phyloP scores from a whole-genome alignment of 2,888 invertebrate species.

The Standfussiana lucernea region DNA sequence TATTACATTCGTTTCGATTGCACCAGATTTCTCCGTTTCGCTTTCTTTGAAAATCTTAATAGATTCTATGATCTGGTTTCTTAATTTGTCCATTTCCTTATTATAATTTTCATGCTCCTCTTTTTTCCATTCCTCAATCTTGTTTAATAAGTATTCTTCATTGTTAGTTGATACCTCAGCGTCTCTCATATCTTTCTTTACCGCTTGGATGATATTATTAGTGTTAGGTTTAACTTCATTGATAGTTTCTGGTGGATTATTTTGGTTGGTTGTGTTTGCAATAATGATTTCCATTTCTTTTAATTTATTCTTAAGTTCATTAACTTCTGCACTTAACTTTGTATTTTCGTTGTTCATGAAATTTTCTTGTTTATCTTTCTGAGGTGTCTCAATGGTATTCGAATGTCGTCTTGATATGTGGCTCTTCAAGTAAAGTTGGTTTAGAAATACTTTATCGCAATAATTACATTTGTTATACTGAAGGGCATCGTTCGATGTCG shows the following conservation, averaged over 20 bases:
- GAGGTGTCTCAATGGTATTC: slow-evolving; percentile 77
- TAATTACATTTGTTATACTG: slow-evolving; percentile 91
- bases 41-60: slow-evolving; percentile 81
- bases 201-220: slow-evolving; percentile 40
- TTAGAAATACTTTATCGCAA: slow-evolving; percentile 93
- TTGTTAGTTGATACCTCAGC: slow-evolving; percentile 80
- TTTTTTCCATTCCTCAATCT: slow-evolving; percentile 89
- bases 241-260: slow-evolving; percentile 44
- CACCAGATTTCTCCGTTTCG: slow-evolving; percentile 66
- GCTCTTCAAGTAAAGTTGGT: slow-evolving; percentile 91
- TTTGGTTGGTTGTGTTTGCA: slow-evolving; percentile 67
- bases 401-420: slow-evolving; percentile 92
- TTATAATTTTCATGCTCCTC: slow-evolving; percentile 89
- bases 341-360: slow-evolving; percentile 88
- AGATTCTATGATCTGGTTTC: slow-evolving; percentile 84
- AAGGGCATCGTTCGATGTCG: slow-evolving; percentile 77
- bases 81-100: slow-evolving; percentile 86
- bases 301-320: slow-evolving; percentile 86
- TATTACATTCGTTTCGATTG: slow-evolving; percentile 79
- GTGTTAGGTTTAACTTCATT: slow-evolving; percentile 51
- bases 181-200: slow-evolving; percentile 77
- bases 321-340: slow-evolving; percentile 89
- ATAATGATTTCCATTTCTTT: slow-evolving; percentile 85
- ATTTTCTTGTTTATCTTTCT: slow-evolving; percentile 75
- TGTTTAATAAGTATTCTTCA: slow-evolving; percentile 81